Evolutionary conservation across 1,140 invertebrate species (phyloP).

Genomic region (Batillaria attramentaria): DNA sequence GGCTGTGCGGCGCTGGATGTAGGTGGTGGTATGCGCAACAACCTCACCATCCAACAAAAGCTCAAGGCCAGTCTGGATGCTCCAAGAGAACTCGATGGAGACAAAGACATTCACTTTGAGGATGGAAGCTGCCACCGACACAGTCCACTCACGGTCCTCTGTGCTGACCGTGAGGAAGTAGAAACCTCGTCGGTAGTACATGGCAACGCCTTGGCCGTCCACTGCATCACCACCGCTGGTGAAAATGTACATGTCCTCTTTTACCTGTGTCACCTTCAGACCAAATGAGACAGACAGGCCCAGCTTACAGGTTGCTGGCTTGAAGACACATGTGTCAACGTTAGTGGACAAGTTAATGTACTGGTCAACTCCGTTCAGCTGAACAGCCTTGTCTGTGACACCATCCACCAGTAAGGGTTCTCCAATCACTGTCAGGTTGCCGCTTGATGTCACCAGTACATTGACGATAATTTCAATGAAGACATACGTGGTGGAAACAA

Average conservation of each 20-base stretch:
- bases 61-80: slow-evolving; percentile 46
- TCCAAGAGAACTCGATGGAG: slow-evolving; percentile 50
- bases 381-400: slow-evolving; percentile 24
- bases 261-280: slow-evolving; percentile 37
- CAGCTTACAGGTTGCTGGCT: slow-evolving; percentile 43
- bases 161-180: slow-evolving; percentile 51
- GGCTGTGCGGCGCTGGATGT: slow-evolving; percentile 37
- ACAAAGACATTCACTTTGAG: slow-evolving; percentile 39
- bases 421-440: slow-evolving; percentile 42
- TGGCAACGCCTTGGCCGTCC: slow-evolving; percentile 48
- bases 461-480: slow-evolving; percentile 43
- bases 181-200: slow-evolving; percentile 43
- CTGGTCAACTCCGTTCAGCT: slow-evolving; percentile 45
- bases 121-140: slow-evolving; percentile 29
- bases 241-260: slow-evolving; percentile 56
- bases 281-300: slow-evolving; percentile 51
- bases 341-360: slow-evolving; percentile 36
- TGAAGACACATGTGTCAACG: slow-evolving; percentile 40
- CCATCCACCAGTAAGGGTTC: slow-evolving; percentile 36
- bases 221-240: slow-evolving; percentile 52
- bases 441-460: slow-evolving; percentile 36
- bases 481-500: slow-evolving; percentile 21
- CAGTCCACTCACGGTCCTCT: slow-evolving; percentile 47
- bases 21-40: slow-evolving; percentile 43
- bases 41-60: slow-evolving; percentile 46